Evolutionary conservation across 2,113 vertebrate genomes (phyloP), one percentile per base, ranked within the genome.

Genomic region (Numenius arquata): DNA sequence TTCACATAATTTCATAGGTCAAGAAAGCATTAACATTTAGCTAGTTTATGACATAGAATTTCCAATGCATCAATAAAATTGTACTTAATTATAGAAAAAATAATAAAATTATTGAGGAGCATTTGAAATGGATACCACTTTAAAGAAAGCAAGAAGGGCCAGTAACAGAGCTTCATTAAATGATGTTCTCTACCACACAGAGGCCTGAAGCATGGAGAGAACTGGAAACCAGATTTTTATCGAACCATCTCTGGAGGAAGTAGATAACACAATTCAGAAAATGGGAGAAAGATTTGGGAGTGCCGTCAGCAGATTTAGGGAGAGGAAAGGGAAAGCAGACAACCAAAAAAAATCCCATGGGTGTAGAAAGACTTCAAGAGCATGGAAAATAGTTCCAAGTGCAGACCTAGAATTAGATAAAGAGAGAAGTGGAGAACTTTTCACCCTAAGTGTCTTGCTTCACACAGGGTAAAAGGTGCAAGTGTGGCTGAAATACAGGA

Each of bases 221-320:
- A 80, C 59, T 97, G 79, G 88, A 96, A 97, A 86, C 29, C 59
- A 95, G 95, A 96, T 95, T 95, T 93, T 95, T 93, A 96, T 97
- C 93, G 88, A 88, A 47, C 67, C 63, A 85, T 59, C 79, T 94
- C 95, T 97, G 96, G 75, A 96, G 95, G 95, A 97, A 96, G 88
- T 55, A 96, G 91, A 95, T 96, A 96, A 96, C 85, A 55, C 47
- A 85, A 96, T 74, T 93, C 82, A 96, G 74, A 96, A 96, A 96
- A 94, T 56, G 47, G 90, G 41, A 88, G 91, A 96, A 96, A 85
- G 90, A 93, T 90, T 76, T 88, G 85, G 91, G 78, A 97, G 88
- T 85, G 82, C 78, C 8, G 21, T 91, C 78, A 83, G 85, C 91
- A 96, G 95, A 96, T 90, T 96, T 83, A 85, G 75, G 78, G 93